Conservation (phyloP, 2,888 invertebrate species). For the Cataglyphis altisquamis region DNA sequence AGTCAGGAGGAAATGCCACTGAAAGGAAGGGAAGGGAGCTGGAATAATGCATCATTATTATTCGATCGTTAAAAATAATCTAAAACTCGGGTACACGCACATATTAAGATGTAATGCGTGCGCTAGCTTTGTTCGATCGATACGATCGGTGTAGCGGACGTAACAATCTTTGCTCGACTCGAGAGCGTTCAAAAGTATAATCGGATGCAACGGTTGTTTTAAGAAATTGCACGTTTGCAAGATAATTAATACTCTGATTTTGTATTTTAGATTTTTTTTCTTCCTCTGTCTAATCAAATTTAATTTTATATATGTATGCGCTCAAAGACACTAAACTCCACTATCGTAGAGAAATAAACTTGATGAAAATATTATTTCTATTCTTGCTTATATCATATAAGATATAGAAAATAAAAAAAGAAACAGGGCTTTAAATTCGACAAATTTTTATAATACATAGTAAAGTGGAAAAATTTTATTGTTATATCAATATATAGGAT, state of each 20-base stretch:
- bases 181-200: not conserved
- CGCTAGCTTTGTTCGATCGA: conserved; percentile 31
- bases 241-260: not conserved
- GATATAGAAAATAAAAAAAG: not conserved
- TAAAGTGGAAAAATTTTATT: not conserved
- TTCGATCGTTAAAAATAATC: conserved; percentile 60
- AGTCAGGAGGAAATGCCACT: conserved; percentile 26
- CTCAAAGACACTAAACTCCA: not conserved
- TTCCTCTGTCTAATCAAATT: not conserved
- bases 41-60: conserved; percentile 62
- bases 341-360: not conserved
- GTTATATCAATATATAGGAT: not conserved
- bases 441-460: not conserved
- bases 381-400: not conserved
- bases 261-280: not conserved
- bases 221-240: not conserved
- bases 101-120: not conserved
- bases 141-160: not conserved
- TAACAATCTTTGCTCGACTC: conserved; percentile 1
- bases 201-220: not conserved
- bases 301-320: not conserved
- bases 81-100: conserved; percentile 34
- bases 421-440: not conserved
- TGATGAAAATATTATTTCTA: not conserved
- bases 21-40: conserved; percentile 16